Conservation (phyloP, 92 coral and sea anemone species). For the Bergia puertoricense region DNA sequence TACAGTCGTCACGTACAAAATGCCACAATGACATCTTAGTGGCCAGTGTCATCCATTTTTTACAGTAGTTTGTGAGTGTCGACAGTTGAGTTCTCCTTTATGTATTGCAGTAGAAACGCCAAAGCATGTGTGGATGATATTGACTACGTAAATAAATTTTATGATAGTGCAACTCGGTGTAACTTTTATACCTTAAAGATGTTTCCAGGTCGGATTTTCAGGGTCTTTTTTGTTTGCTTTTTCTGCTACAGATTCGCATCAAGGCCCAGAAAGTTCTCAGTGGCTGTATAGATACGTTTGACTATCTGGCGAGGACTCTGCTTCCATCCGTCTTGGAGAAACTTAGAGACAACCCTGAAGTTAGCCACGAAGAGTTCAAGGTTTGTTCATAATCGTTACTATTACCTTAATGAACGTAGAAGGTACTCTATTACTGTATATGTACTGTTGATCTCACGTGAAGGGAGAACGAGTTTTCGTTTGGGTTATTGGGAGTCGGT, state of each 20-base stretch:
- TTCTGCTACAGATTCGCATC: slow-evolving; percentile 78
- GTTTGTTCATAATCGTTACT: slow-evolving; percentile 47
- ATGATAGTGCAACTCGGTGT: too few relatives aligned
- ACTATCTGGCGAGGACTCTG: slow-evolving; percentile 88
- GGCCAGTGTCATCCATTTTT: too few relatives aligned
- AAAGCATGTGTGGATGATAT: too few relatives aligned
- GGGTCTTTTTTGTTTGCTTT: not conserved
- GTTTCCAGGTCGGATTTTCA: not conserved
- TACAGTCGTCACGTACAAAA: too few relatives aligned
- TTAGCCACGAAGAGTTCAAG: slow-evolving; percentile 95
- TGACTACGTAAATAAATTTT: too few relatives aligned
- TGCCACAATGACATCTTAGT: too few relatives aligned
- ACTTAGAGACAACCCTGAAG: slow-evolving; percentile 71
- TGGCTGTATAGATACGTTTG: slow-evolving; percentile 82
- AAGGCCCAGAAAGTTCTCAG: slow-evolving; percentile 89
- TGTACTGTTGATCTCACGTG: not conserved
- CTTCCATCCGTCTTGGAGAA: slow-evolving; percentile 76
- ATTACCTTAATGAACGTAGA: not conserved
- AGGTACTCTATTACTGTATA: not conserved
- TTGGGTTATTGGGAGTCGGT: too few relatives aligned
- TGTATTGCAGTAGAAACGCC: too few relatives aligned
- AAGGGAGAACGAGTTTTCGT: too few relatives aligned
- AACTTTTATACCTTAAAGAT: too few relatives aligned
- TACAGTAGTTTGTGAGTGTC: too few relatives aligned
- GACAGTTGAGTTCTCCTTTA: too few relatives aligned